Percentiles rank a stretch among this genome's conserved stretches.
These are phyloP conservation scores for Bambusicola thoracicus DNA, from an alignment of 2,113 vertebrate genomes.

Conservation along the genomic window DNA sequence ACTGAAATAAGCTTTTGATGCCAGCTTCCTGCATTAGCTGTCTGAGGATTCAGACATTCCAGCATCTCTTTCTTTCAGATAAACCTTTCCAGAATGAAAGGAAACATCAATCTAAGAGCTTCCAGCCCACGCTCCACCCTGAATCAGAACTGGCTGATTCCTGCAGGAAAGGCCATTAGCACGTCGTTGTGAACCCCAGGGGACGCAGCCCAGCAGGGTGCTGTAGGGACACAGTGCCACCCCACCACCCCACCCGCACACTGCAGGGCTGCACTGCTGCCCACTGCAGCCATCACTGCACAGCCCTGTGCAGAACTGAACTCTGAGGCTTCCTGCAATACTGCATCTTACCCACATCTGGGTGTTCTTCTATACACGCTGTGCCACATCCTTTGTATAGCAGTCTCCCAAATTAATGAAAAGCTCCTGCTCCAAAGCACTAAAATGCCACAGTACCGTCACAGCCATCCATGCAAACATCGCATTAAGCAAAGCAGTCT, in stretches of 20 bases:
- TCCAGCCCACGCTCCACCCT: background rate
- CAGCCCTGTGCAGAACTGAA: accelerated
- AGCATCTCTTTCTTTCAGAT: background rate
- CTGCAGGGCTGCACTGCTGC: background rate
- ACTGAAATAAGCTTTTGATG: background rate
- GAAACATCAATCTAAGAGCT: background rate
- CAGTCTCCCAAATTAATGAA: background rate
- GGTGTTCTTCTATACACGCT: background rate
- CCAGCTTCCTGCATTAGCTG: background rate
- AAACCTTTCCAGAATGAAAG: background rate
- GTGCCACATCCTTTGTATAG: background rate
- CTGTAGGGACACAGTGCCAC: background rate
- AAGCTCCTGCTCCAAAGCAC: background rate
- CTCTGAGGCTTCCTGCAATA: background rate
- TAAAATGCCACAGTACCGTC: background rate
- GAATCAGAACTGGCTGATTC: background rate
- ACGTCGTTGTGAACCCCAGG: background rate
- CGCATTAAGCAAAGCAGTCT: no score
- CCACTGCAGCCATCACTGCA: background rate
- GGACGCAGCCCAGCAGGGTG: background rate
- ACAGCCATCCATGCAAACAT: no score
- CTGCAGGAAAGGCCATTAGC: background rate
- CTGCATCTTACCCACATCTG: background rate
- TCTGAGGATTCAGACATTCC: background rate
- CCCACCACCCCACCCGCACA: background rate